Evolutionary conservation across 1,140 invertebrate genomes (phyloP).

Genomic region (Drosophila santomea): DNA sequence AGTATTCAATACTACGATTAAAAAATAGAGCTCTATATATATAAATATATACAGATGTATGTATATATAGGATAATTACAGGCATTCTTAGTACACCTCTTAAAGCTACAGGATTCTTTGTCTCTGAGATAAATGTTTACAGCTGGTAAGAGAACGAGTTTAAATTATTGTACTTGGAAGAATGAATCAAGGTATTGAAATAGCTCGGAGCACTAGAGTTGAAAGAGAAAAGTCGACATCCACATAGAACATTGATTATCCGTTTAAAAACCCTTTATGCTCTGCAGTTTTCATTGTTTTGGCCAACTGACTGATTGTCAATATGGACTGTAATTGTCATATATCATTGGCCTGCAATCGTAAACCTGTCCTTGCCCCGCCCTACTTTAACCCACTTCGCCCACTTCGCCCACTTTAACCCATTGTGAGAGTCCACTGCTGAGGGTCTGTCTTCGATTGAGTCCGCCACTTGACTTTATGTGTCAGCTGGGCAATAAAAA

Average conservation of each 20-base stretch:
- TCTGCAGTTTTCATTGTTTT: not conserved
- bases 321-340: slow-evolving; percentile 6
- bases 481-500: slow-evolving; percentile 61
- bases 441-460: slow-evolving; percentile 22
- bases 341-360: slow-evolving; percentile 1
- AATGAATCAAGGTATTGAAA: too few species aligned
- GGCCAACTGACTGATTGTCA: not conserved
- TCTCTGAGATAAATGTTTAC: too few species aligned
- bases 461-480: slow-evolving; percentile 44
- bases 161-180: too few species aligned
- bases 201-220: too few species aligned
- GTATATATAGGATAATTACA: too few species aligned
- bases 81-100: too few species aligned
- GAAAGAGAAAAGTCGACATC: too few species aligned
- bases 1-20: too few species aligned
- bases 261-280: not conserved
- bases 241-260: not conserved
- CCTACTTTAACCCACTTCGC: not conserved
- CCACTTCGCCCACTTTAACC: slow-evolving; percentile 7
- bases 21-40: too few species aligned
- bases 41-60: too few species aligned
- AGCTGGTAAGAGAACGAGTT: too few species aligned
- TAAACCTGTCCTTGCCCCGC: slow-evolving; percentile 1
- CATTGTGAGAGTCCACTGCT: not conserved
- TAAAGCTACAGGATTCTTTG: too few species aligned